phyloP scores from a whole-genome alignment of 1,140 invertebrate genomes.

The Trachymyrmex septentrionalis region DNA sequence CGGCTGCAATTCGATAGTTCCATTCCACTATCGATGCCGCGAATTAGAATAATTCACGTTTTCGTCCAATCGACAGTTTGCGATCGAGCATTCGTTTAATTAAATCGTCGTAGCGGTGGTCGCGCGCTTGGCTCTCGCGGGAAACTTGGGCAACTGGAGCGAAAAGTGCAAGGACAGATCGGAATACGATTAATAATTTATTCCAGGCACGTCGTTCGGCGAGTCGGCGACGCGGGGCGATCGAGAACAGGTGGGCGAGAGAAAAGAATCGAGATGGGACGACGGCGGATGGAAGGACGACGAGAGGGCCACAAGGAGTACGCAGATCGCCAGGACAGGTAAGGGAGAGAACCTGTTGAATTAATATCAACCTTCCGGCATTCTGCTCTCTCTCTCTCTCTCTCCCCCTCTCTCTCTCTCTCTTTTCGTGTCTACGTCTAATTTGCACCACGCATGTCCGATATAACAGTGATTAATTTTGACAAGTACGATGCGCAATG shows the following conservation, averaged over 20 bases:
- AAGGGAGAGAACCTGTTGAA: constrained; percentile 71
- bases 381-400: neutral
- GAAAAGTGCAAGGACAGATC: constrained; percentile 55
- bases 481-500: constrained; percentile 33
- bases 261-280: constrained; percentile 47
- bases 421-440: constrained; percentile 6
- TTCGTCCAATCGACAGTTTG: constrained; percentile 39
- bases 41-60: constrained; percentile 44
- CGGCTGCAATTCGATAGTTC: neutral
- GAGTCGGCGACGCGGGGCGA: constrained; percentile 51
- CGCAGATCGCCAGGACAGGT: constrained; percentile 52
- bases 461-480: constrained; percentile 33
- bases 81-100: constrained; percentile 67
- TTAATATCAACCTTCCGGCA: constrained; percentile 53
- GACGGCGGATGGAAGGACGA: constrained; percentile 12
- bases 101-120: constrained; percentile 50
- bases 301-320: constrained; percentile 39
- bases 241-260: constrained; percentile 49
- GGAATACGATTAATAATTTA: constrained; percentile 68
- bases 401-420: too few species aligned
- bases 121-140: neutral
- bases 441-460: neutral
- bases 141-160: constrained; percentile 32
- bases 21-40: neutral
- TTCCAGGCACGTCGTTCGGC: constrained; percentile 64